Percentiles rank a stretch among this genome's conserved stretches.
Conservation (phyloP, 1,140 invertebrate species). For the Drosophila lacertosa region DNA sequence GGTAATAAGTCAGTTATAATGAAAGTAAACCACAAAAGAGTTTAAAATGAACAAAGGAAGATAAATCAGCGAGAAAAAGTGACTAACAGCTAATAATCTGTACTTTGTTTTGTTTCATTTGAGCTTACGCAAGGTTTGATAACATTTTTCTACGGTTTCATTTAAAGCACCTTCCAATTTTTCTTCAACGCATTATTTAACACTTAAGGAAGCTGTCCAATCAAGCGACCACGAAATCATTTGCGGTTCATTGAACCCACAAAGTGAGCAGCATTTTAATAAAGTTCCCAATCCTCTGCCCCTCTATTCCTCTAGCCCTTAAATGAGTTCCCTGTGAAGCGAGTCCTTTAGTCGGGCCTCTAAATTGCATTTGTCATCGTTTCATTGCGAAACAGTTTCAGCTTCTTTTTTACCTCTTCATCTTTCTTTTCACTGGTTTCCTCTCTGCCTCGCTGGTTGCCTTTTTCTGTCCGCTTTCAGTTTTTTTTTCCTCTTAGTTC, state of each 20-base stretch:
- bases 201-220: constrained; percentile 29
- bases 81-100: no score
- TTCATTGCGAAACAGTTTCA: constrained; percentile 44
- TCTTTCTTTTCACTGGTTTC: not conserved
- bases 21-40: no score
- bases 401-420: not conserved
- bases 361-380: constrained; percentile 68
- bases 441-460: not conserved
- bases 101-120: no score
- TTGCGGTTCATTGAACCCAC: constrained; percentile 43
- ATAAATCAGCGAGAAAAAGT: no score
- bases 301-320: not conserved
- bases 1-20: no score
- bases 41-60: no score
- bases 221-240: constrained; percentile 49
- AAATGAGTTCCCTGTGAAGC: no score
- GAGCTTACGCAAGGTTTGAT: not conserved
- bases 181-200: not conserved
- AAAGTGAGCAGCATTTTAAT: constrained; percentile 1
- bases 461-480: constrained; percentile 1
- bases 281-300: not conserved
- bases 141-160: not conserved
- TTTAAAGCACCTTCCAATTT: not conserved
- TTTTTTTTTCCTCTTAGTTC: constrained; percentile 28
- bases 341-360: not conserved